Percentiles rank a stretch among this genome's conserved stretches.
Conservation (phyloP, 2,888 invertebrate genomes). For the Tenodera sinensis region DNA sequence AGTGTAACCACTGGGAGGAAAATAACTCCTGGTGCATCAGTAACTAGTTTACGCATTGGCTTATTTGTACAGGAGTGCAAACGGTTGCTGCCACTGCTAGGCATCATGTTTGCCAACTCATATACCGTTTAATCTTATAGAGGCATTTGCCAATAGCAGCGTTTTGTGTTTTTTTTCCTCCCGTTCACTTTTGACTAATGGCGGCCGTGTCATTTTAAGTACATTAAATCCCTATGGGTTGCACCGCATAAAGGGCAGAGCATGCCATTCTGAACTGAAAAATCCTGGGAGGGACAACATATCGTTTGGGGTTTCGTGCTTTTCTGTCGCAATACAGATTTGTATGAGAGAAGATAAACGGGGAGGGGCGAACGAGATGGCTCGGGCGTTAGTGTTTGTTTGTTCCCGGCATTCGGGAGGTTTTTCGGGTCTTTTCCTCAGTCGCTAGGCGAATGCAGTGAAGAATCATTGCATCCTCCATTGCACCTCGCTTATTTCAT, state of each 20-base stretch:
- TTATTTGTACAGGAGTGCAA: neutral
- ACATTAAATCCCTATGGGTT: neutral
- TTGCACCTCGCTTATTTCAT: no score
- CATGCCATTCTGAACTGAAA: neutral
- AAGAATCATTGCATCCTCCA: no score
- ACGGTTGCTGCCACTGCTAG: neutral
- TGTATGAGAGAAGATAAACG: no score
- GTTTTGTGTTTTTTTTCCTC: neutral
- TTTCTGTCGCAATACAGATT: no score
- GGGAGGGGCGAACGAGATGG: no score
- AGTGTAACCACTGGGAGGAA: neutral
- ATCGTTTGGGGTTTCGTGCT: no score
- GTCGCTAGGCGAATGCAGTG: no score
- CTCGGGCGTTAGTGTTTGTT: no score
- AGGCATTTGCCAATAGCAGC: neutral
- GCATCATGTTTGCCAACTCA: neutral
- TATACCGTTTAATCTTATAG: neutral
- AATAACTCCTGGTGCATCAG: neutral
- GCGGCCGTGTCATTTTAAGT: neutral
- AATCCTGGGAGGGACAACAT: no score
- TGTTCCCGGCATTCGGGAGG: no score
- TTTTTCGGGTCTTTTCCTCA: no score
- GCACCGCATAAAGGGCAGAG: neutral
- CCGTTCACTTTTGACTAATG: neutral
- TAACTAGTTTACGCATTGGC: neutral